Base-by-base conservation (phyloP, 2,797 vertebrate genomes). In the Hypotaenidia okinawae region DNA sequence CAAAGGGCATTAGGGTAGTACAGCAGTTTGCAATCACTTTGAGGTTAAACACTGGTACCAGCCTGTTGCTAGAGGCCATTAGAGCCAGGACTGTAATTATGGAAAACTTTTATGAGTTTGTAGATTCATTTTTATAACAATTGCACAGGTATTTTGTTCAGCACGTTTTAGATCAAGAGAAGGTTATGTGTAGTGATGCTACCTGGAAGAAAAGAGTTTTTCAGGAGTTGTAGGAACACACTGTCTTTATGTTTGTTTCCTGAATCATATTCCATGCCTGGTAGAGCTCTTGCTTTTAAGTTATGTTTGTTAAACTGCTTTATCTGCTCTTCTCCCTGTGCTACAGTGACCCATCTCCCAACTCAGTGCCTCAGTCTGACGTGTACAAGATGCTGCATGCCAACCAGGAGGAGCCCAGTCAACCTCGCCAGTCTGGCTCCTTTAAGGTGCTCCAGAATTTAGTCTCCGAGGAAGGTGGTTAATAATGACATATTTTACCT, bases 391-490 rank as follows among this genome's bases (percentile, higher is more conserved):
- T 99, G 99, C 97, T 99, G 32, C 99, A 99, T 13, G 96, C 97
- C 86, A 98, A 98, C 62, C 93, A 95, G 75, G 97, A 99, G 49
- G 98, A 98, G 61, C 98, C 98, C 23, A 96, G 97, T 11, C 98
- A 98, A 88, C 99, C 99, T 1, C 98, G 99, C 41, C 99, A 99
- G 96, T 99, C 99, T 5, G 99, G 99, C 79, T 99, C 99, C 78
- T 99, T 99, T 96, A 98, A 98, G 96, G 98, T 99, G 91, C 98
- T 99, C 94, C 99, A 99, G 98, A 99, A 99, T 5, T 98, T 98
- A 78, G 98, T 99, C 55, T 98, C 99, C 16, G 99, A 99, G 9
- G 97, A 98, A 84, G 80, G 97, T 62, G 99, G 99, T 99, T 97
- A 98, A 98, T 54, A 80, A 55, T 23, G 23, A 6, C 24, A 35